Evolutionary conservation across 2,113 vertebrate genomes (phyloP).

Genomic region (Trogon melanurus): DNA sequence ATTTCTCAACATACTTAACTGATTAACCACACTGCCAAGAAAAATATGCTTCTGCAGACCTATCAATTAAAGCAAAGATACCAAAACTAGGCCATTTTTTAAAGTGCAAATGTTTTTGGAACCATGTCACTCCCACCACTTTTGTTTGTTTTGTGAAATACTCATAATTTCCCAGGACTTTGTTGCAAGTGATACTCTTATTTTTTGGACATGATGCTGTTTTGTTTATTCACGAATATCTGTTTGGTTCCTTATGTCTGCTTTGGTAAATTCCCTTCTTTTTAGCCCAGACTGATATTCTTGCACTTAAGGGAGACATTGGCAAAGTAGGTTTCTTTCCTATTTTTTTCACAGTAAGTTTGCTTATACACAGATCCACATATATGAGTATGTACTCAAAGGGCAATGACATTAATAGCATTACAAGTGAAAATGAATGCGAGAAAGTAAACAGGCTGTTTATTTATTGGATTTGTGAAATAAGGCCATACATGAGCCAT

Average conservation of each 20-base stretch:
- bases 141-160: conserved; percentile 40
- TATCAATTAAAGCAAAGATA: conserved; percentile 52
- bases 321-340: background rate
- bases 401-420: background rate
- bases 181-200: background rate
- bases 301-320: background rate
- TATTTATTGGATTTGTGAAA: background rate
- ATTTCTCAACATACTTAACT: conserved; percentile 49
- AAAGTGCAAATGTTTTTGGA: conserved; percentile 49
- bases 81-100: background rate
- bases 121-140: conserved; percentile 1
- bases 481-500: background rate
- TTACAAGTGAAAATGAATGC: background rate
- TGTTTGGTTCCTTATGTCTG: background rate
- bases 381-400: background rate
- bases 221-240: background rate
- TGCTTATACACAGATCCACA: background rate
- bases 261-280: background rate
- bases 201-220: background rate
- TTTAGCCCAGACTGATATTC: background rate
- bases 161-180: conserved; percentile 10
- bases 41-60: conserved; percentile 43
- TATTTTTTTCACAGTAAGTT: background rate
- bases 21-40: conserved; percentile 45
- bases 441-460: background rate